Percentiles rank a stretch among this genome's conserved stretches.
Evolutionary conservation across 2,113 vertebrate species (phyloP).

Genomic region (Apteryx owenii): DNA sequence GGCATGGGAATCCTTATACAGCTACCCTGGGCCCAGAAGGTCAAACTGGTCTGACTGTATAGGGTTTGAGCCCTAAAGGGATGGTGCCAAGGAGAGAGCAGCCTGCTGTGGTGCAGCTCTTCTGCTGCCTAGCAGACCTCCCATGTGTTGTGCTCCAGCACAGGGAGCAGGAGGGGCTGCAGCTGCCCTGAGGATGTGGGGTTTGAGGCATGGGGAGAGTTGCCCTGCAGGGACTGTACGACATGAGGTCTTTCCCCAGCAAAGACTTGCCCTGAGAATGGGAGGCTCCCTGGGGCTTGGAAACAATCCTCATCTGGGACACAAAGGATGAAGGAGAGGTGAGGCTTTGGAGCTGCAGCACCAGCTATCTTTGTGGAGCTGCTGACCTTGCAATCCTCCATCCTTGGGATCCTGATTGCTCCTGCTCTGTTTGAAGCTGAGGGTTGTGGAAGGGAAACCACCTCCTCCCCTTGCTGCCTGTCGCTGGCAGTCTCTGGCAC

Average conservation of each 20-base stretch:
- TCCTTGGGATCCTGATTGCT: background rate
- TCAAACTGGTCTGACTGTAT: background rate
- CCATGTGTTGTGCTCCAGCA: rapidly evolving
- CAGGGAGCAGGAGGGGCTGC: background rate
- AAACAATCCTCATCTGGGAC: background rate
- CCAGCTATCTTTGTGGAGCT: background rate
- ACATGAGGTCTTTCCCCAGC: background rate
- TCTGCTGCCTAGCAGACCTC: too few relatives aligned
- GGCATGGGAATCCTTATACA: background rate
- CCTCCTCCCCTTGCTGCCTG: background rate
- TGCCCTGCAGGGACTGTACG: background rate
- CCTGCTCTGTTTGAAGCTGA: background rate
- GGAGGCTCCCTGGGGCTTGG: background rate
- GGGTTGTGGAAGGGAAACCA: background rate
- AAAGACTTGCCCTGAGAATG: background rate
- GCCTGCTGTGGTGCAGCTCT: too few relatives aligned
- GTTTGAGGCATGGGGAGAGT: background rate
- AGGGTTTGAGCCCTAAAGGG: background rate
- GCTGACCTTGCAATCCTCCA: rapidly evolving
- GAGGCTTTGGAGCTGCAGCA: background rate
- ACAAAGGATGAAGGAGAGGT: rapidly evolving
- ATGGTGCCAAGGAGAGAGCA: background rate
- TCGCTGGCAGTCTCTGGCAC: background rate
- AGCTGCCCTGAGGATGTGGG: background rate
- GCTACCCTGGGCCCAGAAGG: background rate